Base-by-base conservation (phyloP, 2,888 invertebrate species). In the Cryptosula pallasiana region DNA sequence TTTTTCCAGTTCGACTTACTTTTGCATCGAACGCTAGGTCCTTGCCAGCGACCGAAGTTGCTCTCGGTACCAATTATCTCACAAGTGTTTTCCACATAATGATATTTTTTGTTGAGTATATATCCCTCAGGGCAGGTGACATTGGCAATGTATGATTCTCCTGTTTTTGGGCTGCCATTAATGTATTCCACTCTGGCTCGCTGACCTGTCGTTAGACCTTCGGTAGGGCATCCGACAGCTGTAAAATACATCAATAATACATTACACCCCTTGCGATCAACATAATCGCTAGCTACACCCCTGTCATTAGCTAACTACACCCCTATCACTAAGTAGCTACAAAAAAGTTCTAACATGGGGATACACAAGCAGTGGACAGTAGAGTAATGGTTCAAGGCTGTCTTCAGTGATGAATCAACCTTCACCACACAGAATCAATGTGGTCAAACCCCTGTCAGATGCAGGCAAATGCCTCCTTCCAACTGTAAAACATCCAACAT, bases 111-210 rank as follows among this genome's bases (percentile, higher is more conserved):
- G 25, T 27, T 32, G 2, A 63, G 20, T 16, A 63, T 27, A 32
- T 63, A 63, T 27, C 63, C 63, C 32, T 63, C 63, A 13, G 32
- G 63, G 27, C 63, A 63, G 25, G 13, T 27, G 63, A 63, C 63
- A 25, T 27, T 63, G 9, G 32, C 63, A 25, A 63, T 27, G 32
- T 63, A 63, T 5, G 29, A 27, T 3, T 13, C 9, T 20, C 27
- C 63, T 9, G 63, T 34, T 5, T 20, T 63, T 13, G 63, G 63
- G 34, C 27, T 27, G 16, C 63, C 63, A 25, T n/a, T 32, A 20
- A 25, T n/a, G 3, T 25, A 27, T n/a, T 63, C 27, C 3, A 9
- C 16, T n/a, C 32, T 63, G 13, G 20, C 27, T 25, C 32, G 25
- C 3, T 13, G 3, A 16, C 27, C 27, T 13, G 63, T 25, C 2